Base-by-base conservation (phyloP, 2,888 invertebrate genomes). In the Lacanobia oleracea region DNA sequence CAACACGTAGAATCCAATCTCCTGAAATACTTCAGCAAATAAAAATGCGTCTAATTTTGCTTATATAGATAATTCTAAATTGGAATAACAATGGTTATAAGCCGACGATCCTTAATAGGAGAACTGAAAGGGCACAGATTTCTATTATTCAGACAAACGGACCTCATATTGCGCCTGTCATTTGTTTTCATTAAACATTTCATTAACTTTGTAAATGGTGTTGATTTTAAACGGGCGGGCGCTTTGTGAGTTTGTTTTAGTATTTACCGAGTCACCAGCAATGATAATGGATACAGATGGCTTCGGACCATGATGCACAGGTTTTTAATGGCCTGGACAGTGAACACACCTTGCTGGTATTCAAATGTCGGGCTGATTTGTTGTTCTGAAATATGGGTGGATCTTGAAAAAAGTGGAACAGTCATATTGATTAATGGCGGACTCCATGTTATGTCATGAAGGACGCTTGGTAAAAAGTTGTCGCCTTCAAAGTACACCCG, bases 131-230 rank as follows among this genome's bases (percentile, higher is more conserved):
- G 60, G n/a, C 67, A 60, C 62, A 51, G 61, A 59, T 72, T 68
- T 63, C 48, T 59, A 56, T 63, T 68, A 57, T 64, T 73, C 16
- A 60, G 21, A 43, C 60, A 54, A 67, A 70, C 37, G 10, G 40
- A 51, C 43, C 54, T 62, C 57, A 72, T 67, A 72, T 65, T 54
- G 65, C 59, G 51, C 45, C 43, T 73, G 59, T 68, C 70, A 66
- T 82, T 78, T 78, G 43, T 78, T 79, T 73, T 60, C 70, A 72
- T 76, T 76, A 72, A 62, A 59, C 65, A 61, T 75, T 82, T 82
- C 61, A 81, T 81, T 83, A 69, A 64, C 40, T 72, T 81, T 67
- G 67, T 73, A 74, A 82, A 71, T 74, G 70, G 67, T 73, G 74
- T 78, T 82, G 82, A 78, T 82, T 73, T 82, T 60, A 63, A 78